Percentiles rank a stretch among this genome's conserved stretches.
These are phyloP conservation scores for Pangasius sanitwongsei DNA, from an alignment of 2,797 vertebrate species.

Conservation along the genomic window DNA sequence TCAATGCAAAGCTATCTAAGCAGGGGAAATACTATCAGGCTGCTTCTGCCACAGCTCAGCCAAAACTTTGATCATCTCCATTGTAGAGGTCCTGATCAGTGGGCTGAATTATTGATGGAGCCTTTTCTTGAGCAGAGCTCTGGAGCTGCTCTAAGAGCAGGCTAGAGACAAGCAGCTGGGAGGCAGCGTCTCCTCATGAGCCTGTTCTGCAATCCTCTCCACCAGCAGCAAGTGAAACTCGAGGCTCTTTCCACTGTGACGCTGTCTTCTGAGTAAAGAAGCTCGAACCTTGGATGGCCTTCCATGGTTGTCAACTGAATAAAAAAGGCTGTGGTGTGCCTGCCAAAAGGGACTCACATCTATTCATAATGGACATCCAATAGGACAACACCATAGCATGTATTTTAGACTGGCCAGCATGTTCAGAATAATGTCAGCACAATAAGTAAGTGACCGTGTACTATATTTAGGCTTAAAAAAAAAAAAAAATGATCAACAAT, in stretches of 20 bases:
- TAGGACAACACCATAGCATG: constrained; percentile 34
- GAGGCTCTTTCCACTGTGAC: constrained; percentile 74
- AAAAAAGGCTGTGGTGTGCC: constrained; percentile 58
- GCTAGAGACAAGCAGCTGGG: constrained; percentile 75
- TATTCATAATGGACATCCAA: constrained; percentile 45
- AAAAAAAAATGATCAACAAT: background rate
- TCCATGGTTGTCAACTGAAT: constrained; percentile 61
- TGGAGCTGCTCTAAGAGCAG: constrained; percentile 69
- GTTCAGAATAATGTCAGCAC: constrained; percentile 24
- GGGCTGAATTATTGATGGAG: constrained; percentile 77
- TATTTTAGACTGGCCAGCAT: constrained; percentile 18
- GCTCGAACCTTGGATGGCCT: constrained; percentile 73
- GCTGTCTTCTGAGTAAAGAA: constrained; percentile 53
- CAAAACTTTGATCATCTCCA: constrained; percentile 80
- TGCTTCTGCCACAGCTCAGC: constrained; percentile 61
- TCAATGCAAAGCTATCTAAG: constrained; percentile 73
- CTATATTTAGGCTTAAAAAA: background rate
- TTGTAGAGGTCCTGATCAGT: constrained; percentile 75
- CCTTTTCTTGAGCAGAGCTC: constrained; percentile 73
- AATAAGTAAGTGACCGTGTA: background rate
- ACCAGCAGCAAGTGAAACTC: constrained; percentile 79
- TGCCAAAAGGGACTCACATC: constrained; percentile 45
- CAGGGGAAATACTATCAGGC: constrained; percentile 78
- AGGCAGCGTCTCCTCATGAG: constrained; percentile 61
- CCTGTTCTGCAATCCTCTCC: constrained; percentile 55